These are phyloP conservation scores for Teleiodes luculella DNA, from an alignment of 2,888 invertebrate genomes.

Conservation along the genomic window DNA sequence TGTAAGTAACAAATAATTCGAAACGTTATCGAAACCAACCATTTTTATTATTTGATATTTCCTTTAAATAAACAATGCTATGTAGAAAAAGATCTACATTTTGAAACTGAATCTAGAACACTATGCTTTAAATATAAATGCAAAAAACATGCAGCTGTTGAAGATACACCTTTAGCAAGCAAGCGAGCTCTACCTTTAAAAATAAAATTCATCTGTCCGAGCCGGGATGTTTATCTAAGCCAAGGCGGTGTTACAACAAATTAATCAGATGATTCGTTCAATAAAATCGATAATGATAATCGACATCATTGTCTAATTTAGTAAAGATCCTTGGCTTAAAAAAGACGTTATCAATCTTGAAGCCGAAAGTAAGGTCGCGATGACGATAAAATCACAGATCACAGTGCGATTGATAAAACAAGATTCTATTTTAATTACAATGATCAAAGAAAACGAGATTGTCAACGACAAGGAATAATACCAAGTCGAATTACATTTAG, in stretches of 20 bases:
- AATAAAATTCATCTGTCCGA: constrained; percentile 30
- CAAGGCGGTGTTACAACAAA: constrained; percentile 10
- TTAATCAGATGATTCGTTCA: constrained; percentile 12
- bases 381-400: constrained; percentile 6
- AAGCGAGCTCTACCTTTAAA: constrained; percentile 36
- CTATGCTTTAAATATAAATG: too few species aligned
- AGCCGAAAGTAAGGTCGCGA: constrained; percentile 9
- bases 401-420: constrained; percentile 3
- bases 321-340: constrained; percentile 4
- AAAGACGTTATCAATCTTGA: constrained; percentile 4
- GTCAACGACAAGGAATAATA: constrained; percentile 9
- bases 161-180: too few species aligned
- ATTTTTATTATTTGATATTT: too few species aligned
- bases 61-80: too few species aligned
- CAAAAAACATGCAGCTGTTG: too few species aligned
- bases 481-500: constrained; percentile 1
- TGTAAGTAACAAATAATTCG: too few species aligned
- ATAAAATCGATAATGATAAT: constrained; percentile 16
- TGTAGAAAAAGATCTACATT: too few species aligned
- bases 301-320: constrained; percentile 16
- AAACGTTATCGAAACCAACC: too few species aligned
- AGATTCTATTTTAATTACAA: background rate
- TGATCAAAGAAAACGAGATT: constrained; percentile 5
- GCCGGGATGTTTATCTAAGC: constrained; percentile 5
- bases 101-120: too few species aligned